Evolutionary conservation across 2,797 vertebrate species (phyloP), one percentile per base, ranked within the genome.

Genomic region (Pangasius larnaudii): DNA sequence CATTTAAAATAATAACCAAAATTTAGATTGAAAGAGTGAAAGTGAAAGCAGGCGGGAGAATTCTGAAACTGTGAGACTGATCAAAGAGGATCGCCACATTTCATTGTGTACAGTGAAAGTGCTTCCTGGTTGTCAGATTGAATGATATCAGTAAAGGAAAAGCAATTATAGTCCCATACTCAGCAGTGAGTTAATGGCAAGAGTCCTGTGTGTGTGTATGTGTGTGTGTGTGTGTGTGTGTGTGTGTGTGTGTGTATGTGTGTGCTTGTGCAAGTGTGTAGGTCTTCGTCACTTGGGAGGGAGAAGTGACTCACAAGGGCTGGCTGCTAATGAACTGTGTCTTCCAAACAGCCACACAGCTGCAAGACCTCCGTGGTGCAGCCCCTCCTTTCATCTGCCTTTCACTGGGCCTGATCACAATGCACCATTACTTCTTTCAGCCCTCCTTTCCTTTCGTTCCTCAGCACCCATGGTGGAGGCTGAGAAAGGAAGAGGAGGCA

Each of bases 121-220:
- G 42, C 92, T 89, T 91, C 90, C 93, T 88, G 82, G 84, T 80
- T 24, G 0, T 94, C 90, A 93, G 90, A 90, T 87, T 93, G 75
- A 91, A 93, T 94, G 90, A 91, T 91, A 93, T 92, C 92, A 93
- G 89, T 92, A 92, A 67, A 93, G 87, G 94, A 95, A 94, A 93
- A 93, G 92, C 92, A 96, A 92, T 94, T 94, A 90, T 89, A 94
- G 91, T 91, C 93, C 9, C 92, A 90, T 91, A 91, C 89, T 91
- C 89, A 93, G 92, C 87, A 71, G 49, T 90, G 53, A 92, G 94
- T 92, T 94, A 93, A 95, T 93, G 14, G 69, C 71, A 77, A 51
- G 67, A 67, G 77, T 18, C 27, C 27, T 84, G 53, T 56, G 56
- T 83, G 59, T 84, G 83, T 87, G 72, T 84, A 36, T 39, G 36